Percentiles rank a stretch among this genome's conserved stretches.
Conservation (phyloP, 1,140 invertebrate species). For the Drosophila sucinea region DNA sequence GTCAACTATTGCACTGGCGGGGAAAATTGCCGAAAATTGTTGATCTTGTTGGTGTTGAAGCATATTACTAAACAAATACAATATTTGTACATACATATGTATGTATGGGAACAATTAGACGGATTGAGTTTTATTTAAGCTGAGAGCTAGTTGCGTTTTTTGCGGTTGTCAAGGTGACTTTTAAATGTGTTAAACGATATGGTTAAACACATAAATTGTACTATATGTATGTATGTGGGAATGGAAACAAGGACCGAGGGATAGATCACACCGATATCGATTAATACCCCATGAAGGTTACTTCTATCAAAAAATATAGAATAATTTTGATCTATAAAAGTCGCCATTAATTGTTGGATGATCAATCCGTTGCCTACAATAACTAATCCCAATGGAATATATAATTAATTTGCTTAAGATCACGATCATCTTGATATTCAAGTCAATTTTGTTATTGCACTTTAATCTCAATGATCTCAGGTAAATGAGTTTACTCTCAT, state of each 20-base stretch:
- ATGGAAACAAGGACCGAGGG: neutral
- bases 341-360: too few relatives aligned
- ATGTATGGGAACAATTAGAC: slow-evolving; percentile 47
- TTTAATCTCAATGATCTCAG: slow-evolving; percentile 19
- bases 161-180: slow-evolving; percentile 59
- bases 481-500: slow-evolving; percentile 7
- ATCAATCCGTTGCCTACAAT: too few relatives aligned
- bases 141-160: slow-evolving; percentile 58
- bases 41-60: slow-evolving; percentile 7
- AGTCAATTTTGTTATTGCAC: neutral
- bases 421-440: neutral
- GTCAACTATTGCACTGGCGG: slow-evolving; percentile 38
- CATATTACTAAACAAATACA: slow-evolving; percentile 3
- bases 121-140: slow-evolving; percentile 41
- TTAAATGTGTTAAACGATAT: slow-evolving; percentile 5
- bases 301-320: neutral
- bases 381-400: slow-evolving; percentile 42
- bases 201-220: neutral
- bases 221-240: neutral
- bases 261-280: neutral
- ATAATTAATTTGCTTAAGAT: slow-evolving; percentile 30
- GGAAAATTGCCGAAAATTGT: slow-evolving; percentile 15
- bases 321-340: neutral
- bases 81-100: neutral
- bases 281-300: neutral